Base-by-base conservation (phyloP, 92 coral and sea anemone species). In the Zoanthus sociatus region DNA sequence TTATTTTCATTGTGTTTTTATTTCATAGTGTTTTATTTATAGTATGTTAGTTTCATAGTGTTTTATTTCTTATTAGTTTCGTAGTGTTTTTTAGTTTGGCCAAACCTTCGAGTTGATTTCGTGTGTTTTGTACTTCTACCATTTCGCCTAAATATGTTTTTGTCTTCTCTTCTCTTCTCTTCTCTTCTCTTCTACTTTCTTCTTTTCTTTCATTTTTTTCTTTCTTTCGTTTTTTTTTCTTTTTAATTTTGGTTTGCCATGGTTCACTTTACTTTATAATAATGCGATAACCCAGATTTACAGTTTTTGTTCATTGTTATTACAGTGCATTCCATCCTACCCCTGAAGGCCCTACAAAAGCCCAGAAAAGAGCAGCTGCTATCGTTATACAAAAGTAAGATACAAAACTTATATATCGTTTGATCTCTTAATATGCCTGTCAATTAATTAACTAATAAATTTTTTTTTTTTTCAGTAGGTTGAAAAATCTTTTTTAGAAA, bases 361-460 rank as follows among this genome's bases (percentile, higher is more conserved):
- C 98, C 21, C 83, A 95, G 78, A 97, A 87, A 90, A 97, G 86
- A 77, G 97, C 99, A 5, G 99, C 99, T 15, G 99, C 99, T 20
- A 92, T 97, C 30, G 90, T 92, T 37, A 95, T 97, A 78, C 99
- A 97, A 82, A 95, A 96, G 98, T 96, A 76, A 26, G 90, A 50
- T 7, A 50, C 3, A 11, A 3, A 9, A 7, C 55, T 1, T 50
- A 50, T 50, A 11, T 50, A 50, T 7, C 7, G 9, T 1, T 50
- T 50, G 55, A 7, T 50, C 9, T 50, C 55, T 3, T 50, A 50
- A 50, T 7, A 50, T 50, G 55, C 9, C 55, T 50, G 55, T 11
- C 12, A 50, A 50, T 50, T 9, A 50, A 50, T 50, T 1, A 50
- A 9, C 12, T 4, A 1, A 50, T 50, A 7, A 50, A 50, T 7